Percentiles rank a stretch among this genome's conserved stretches.
Conservation (phyloP, 2,113 vertebrate species). For the Gavia stellata region DNA sequence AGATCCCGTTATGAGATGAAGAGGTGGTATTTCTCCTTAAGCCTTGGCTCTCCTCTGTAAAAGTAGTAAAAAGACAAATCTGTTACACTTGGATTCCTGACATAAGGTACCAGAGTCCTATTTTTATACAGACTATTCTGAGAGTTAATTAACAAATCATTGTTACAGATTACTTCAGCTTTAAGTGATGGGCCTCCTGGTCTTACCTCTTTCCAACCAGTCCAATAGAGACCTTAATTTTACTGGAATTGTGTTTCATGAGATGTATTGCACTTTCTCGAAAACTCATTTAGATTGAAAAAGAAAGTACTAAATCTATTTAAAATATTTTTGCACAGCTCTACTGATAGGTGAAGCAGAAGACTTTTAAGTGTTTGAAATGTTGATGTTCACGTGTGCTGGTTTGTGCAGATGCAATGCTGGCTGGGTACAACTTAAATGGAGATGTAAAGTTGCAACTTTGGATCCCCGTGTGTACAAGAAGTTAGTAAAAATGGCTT, state of each 20-base stretch:
- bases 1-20: background rate
- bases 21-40: background rate
- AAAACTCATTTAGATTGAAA: background rate
- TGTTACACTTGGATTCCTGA: background rate
- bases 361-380: background rate
- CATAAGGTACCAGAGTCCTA: background rate
- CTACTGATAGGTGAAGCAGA: background rate
- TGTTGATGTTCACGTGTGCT: background rate
- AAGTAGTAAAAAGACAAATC: background rate
- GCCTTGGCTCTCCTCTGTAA: background rate
- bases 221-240: background rate
- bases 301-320: background rate
- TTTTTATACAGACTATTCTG: background rate
- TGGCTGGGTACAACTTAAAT: background rate
- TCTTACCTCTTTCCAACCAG: background rate
- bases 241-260: background rate
- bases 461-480: background rate
- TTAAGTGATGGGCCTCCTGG: background rate
- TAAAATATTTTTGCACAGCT: background rate
- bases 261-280: background rate
- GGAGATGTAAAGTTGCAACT: background rate
- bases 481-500: background rate
- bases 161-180: background rate
- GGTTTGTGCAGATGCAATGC: background rate
- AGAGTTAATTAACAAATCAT: background rate